Evolutionary conservation across 1,140 invertebrate genomes (phyloP).

Genomic region (Lordiphosa stackelbergi): DNA sequence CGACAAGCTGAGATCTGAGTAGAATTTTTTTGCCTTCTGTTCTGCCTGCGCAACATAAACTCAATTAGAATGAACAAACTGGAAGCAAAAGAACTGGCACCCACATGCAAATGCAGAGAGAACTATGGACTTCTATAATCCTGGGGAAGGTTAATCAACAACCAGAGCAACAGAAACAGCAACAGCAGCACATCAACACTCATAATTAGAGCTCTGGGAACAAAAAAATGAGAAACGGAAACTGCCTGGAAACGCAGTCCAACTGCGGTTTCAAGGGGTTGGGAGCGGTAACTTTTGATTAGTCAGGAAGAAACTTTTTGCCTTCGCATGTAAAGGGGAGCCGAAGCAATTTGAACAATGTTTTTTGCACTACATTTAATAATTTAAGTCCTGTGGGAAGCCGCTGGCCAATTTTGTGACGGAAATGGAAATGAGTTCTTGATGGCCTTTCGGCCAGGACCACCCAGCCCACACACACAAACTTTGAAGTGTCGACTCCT

Average conservation of each 20-base stretch:
- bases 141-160: slow-evolving; percentile 47
- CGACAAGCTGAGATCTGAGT: slow-evolving; percentile 35
- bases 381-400: slow-evolving; percentile 61
- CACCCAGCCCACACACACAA: slow-evolving; percentile 28
- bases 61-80: slow-evolving; percentile 67
- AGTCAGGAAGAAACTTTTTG: slow-evolving; percentile 40
- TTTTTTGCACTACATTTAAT: slow-evolving; percentile 61
- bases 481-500: slow-evolving; percentile 39
- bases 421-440: slow-evolving; percentile 74
- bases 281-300: slow-evolving; percentile 49
- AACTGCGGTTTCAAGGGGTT: slow-evolving; percentile 11
- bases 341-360: background rate
- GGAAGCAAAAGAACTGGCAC: slow-evolving; percentile 13
- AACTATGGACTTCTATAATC: slow-evolving; percentile 24
- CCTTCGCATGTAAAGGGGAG: background rate
- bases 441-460: slow-evolving; percentile 37
- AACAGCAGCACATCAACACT: slow-evolving; percentile 27
- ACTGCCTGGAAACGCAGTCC: slow-evolving; percentile 1
- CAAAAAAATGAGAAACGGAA: slow-evolving; percentile 21
- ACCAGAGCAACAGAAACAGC: slow-evolving; percentile 7
- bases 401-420: slow-evolving; percentile 16
- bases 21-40: slow-evolving; percentile 12
- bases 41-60: slow-evolving; percentile 52
- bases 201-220: slow-evolving; percentile 54
- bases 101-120: slow-evolving; percentile 38